phyloP scores from a whole-genome alignment of 1,140 invertebrate genomes.

The Saccostrea cuccullata region DNA sequence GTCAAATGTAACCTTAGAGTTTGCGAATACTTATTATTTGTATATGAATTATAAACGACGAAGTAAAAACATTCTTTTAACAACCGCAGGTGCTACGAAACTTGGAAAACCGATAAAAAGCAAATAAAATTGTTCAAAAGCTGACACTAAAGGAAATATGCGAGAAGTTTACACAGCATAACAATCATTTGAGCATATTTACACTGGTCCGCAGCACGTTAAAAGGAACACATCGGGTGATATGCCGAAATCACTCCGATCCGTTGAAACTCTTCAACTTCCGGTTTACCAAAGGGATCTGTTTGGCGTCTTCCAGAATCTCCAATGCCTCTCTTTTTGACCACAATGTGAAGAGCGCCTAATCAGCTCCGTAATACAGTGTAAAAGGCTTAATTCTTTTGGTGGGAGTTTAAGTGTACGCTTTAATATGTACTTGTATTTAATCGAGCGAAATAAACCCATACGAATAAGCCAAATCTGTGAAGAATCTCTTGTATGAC shows the following conservation, averaged over 20 bases:
- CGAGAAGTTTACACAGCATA: slow-evolving; percentile 22
- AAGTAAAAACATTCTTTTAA: slow-evolving; percentile 11
- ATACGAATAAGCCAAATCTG: slow-evolving; percentile 14
- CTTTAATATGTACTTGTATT: slow-evolving; percentile 36
- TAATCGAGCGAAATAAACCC: slow-evolving; percentile 35
- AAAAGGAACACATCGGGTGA: neutral
- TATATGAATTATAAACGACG: slow-evolving; percentile 24
- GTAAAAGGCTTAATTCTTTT: slow-evolving; percentile 29
- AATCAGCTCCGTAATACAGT: slow-evolving; percentile 21
- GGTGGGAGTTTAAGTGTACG: slow-evolving; percentile 17
- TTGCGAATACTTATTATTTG: slow-evolving; percentile 20
- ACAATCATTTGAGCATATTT: slow-evolving; percentile 27
- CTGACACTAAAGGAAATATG: slow-evolving; percentile 37
- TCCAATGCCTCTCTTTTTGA: neutral
- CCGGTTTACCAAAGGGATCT: slow-evolving; percentile 28
- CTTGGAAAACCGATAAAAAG: slow-evolving; percentile 33
- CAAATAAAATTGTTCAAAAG: slow-evolving; percentile 29
- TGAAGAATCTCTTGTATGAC: neutral
- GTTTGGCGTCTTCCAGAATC: slow-evolving; percentile 16
- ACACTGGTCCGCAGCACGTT: slow-evolving; percentile 9
- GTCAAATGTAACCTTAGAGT: slow-evolving; percentile 31
- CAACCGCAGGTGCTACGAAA: slow-evolving; percentile 25
- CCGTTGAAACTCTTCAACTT: neutral
- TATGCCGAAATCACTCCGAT: neutral
- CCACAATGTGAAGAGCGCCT: slow-evolving; percentile 23